phyloP scores from a whole-genome alignment of 1,140 invertebrate genomes.

The Dendrolimus punctatus region DNA sequence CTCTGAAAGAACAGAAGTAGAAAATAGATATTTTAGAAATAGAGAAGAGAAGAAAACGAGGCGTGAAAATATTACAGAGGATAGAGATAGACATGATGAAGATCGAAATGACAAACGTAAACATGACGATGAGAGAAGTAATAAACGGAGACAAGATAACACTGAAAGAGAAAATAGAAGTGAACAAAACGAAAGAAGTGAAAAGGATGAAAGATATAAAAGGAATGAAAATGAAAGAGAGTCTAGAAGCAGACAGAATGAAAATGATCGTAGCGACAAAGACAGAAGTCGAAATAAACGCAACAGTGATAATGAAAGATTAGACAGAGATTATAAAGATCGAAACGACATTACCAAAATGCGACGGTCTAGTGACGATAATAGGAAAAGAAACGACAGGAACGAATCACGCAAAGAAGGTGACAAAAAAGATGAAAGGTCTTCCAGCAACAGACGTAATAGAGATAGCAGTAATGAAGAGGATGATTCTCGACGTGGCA shows the following conservation, averaged over 20 bases:
- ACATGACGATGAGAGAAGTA: slow-evolving; percentile 5
- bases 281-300: slow-evolving; percentile 7
- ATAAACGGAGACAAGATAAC: slow-evolving; percentile 5
- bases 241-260: slow-evolving; percentile 3
- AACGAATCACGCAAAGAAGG: slow-evolving; percentile 11
- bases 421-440: slow-evolving; percentile 6
- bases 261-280: slow-evolving; percentile 5
- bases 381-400: too few relatives aligned
- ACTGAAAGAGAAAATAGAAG: slow-evolving; percentile 5
- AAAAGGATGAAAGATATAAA: slow-evolving; percentile 9
- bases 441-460: background rate
- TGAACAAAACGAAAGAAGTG: slow-evolving; percentile 4
- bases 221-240: slow-evolving; percentile 5
- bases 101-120: slow-evolving; percentile 10
- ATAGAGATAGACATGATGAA: slow-evolving; percentile 7
- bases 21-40: too few relatives aligned
- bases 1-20: too few relatives aligned
- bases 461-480: slow-evolving; percentile 6
- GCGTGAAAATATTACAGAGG: background rate
- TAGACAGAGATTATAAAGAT: slow-evolving; percentile 8
- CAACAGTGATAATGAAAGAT: slow-evolving; percentile 12
- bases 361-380: too few relatives aligned
- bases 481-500: slow-evolving; percentile 4
- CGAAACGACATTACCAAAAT: background rate
- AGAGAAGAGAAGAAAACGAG: too few relatives aligned